Conservation (phyloP, 2,888 invertebrate genomes). For the Melitaea athalia region DNA sequence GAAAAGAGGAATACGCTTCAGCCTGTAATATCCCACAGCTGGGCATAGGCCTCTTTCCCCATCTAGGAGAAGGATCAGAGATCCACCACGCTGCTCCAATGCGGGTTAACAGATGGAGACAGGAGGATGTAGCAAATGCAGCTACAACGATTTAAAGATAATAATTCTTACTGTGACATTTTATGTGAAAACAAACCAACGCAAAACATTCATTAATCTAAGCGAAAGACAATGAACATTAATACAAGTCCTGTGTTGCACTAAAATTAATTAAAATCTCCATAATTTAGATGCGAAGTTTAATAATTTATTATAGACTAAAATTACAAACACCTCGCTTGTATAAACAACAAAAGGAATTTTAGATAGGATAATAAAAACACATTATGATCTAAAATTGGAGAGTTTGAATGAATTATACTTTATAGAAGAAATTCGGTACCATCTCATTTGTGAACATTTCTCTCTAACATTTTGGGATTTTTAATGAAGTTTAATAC, state of each 20-base stretch:
- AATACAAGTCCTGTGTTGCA: slow-evolving; percentile 4
- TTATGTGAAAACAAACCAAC: neutral
- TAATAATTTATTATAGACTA: slow-evolving; percentile 12
- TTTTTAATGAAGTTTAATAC: too few relatives aligned
- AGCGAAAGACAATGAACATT: neutral
- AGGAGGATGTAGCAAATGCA: too few relatives aligned
- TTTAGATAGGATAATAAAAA: neutral
- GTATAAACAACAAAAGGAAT: slow-evolving; percentile 9
- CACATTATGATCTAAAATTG: neutral
- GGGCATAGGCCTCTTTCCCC: too few relatives aligned
- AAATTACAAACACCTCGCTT: neutral
- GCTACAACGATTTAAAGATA: neutral
- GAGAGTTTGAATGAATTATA: neutral
- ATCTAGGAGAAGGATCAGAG: too few relatives aligned
- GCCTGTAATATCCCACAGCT: too few relatives aligned
- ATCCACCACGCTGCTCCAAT: too few relatives aligned
- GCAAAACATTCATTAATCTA: slow-evolving; percentile 1
- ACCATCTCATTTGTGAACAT: neutral
- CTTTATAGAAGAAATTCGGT: neutral
- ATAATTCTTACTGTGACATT: neutral
- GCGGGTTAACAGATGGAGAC: too few relatives aligned
- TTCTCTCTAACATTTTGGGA: too few relatives aligned
- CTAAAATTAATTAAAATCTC: slow-evolving; percentile 10
- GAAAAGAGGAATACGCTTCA: too few relatives aligned
- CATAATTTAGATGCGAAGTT: slow-evolving; percentile 7